These are phyloP conservation scores for Hydriomena furcata DNA, from an alignment of 2,888 invertebrate genomes.

Conservation along the genomic window DNA sequence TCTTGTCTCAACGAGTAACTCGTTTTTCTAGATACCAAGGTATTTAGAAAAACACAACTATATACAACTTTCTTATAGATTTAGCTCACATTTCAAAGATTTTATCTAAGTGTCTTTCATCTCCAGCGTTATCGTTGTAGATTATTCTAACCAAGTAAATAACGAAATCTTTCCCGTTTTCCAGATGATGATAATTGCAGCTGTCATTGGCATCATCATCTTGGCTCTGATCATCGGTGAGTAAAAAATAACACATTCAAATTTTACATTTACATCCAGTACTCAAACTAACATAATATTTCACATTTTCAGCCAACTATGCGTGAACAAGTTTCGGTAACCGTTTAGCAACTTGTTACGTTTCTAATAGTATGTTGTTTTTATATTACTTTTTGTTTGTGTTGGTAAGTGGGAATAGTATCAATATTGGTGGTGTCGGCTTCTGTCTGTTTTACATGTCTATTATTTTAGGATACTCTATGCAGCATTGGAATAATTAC, in stretches of 20 bases:
- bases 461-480: conserved; percentile 53
- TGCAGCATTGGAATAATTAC: conserved; percentile 51
- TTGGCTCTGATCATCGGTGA: conserved; percentile 95
- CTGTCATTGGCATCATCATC: conserved; percentile 92
- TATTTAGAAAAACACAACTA: too few species aligned
- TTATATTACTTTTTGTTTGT: conserved; percentile 60
- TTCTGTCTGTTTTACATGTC: conserved; percentile 67
- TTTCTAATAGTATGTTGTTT: conserved; percentile 52
- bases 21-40: too few species aligned
- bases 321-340: conserved; percentile 81
- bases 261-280: conserved; percentile 41
- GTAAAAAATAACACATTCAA: conserved; percentile 47
- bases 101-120: too few species aligned
- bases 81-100: too few species aligned
- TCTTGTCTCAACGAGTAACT: too few species aligned
- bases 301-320: conserved; percentile 81
- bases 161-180: conserved; percentile 47
- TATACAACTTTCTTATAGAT: too few species aligned
- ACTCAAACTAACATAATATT: conserved; percentile 72
- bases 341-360: conserved; percentile 70
- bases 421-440: conserved; percentile 69
- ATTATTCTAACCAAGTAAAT: too few species aligned
- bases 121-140: too few species aligned
- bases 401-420: conserved; percentile 72
- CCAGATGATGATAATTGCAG: conserved; percentile 96